Evolutionary conservation across 1,140 invertebrate genomes (phyloP).

Genomic region (Plodia interpunctella): DNA sequence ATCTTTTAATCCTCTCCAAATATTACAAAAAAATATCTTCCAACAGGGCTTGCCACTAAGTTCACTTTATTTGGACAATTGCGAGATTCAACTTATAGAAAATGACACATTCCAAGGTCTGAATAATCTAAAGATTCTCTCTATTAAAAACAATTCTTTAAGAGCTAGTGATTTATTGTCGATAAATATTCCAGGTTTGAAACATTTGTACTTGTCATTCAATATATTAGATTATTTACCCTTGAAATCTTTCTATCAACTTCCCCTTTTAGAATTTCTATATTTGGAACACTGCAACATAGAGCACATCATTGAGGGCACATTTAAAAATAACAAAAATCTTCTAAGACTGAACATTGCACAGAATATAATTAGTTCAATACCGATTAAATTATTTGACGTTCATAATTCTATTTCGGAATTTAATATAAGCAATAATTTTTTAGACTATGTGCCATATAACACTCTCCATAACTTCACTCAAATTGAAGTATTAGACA

Average conservation of each 20-base stretch:
- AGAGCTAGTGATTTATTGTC: constrained; percentile 80
- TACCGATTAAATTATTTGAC: constrained; percentile 52
- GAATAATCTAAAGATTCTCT: constrained; percentile 79
- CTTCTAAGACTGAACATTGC: constrained; percentile 61
- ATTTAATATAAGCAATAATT: constrained; percentile 69
- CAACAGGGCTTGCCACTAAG: constrained; percentile 79
- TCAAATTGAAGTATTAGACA: constrained; percentile 56
- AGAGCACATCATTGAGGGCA: constrained; percentile 60
- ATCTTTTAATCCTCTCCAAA: constrained; percentile 81
- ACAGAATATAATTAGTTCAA: constrained; percentile 63
- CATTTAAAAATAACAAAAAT: constrained; percentile 61
- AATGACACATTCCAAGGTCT: constrained; percentile 78
- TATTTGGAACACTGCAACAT: constrained; percentile 68
- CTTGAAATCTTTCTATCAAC: constrained; percentile 54
- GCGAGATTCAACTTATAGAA: constrained; percentile 79
- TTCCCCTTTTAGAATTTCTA: constrained; percentile 64
- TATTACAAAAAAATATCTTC: constrained; percentile 80
- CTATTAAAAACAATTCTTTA: constrained; percentile 84
- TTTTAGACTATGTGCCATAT: constrained; percentile 62
- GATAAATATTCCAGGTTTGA: constrained; percentile 84
- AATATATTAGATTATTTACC: constrained; percentile 65
- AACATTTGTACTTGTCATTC: constrained; percentile 56
- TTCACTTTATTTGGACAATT: constrained; percentile 78
- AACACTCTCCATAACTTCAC: constrained; percentile 61
- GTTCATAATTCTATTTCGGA: constrained; percentile 52